Evolutionary conservation across 2,113 vertebrate genomes (phyloP), one percentile per base, ranked within the genome.

Genomic region (Podarcis cretensis): DNA sequence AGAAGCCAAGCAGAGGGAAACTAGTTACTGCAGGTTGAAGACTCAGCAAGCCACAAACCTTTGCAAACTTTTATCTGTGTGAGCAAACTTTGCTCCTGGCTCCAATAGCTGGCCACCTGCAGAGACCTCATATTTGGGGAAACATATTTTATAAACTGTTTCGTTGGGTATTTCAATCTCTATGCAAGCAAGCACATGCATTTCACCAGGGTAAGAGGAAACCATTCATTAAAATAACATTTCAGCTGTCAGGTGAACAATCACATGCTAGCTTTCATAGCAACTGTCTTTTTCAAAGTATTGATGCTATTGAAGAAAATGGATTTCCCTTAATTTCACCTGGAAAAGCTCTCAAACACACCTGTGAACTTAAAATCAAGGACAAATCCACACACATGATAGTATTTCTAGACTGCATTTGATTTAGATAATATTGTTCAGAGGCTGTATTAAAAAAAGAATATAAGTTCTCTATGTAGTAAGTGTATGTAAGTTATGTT

Each of bases 341-440:
- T 78, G 84, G 85, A 90, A 92, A 76, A 87, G 2, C 18, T 91
- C 37, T 76, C 78, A 91, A 86, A 90, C n/a, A 91, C 85, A 94
- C 83, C 76, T 94, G 91, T 81, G 92, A 86, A 84, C 74, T 90
- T 85, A 92, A 87, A 91, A 91, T 90, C 77, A 20, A 81, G 81
- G 90, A 43, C 35, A 25, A 92, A 92, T 86, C 59, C 13, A 69
- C n/a, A 83, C 0, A 92, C 79, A 43, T 37, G 13, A 37, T 59
- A 48, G 81, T 90, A 85, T 92, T 86, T 89, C 37, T 87, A 13
- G 89, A 79, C 14, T 89, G 37, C 35, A 84, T 92, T 66, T 78
- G 74, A 78, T 66, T 81, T 85, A 18, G 37, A 77, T 82, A 23
- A 48, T 82, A 23, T 0, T 73, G 86, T 10, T 69, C 18, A 79